Evolutionary conservation across 2,888 invertebrate genomes (phyloP), one percentile per base, ranked within the genome.

Genomic region (Himalopsyche anomala): DNA sequence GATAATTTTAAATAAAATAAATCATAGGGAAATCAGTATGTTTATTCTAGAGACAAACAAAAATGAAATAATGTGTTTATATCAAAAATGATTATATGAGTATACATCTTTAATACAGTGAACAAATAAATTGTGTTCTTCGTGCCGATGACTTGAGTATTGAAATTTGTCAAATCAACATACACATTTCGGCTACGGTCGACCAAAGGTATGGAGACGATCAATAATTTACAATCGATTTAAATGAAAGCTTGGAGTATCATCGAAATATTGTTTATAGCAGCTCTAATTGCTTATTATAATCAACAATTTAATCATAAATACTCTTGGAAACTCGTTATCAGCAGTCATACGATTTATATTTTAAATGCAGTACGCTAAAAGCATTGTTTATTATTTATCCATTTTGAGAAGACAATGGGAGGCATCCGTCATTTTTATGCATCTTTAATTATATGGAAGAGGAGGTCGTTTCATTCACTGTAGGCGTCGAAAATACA

Each of bases 371-470:
- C 36, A 36, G 15, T 38, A 74, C 38, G 74, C 12, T 38, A 74
- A 74, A 74, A 38, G 36, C 38, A 74, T 36, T 74, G 74, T 74
- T 74, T 74, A 74, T 74, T 38, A 74, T 74, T 74, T 38, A 36
- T 36, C 74, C 74, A 74, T 74, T 74, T 74, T 74, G 12, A 74
- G 74, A 74, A 19, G 15, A 74, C 74, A 74, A 74, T 74, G 74
- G 38, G 74, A 74, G n/a, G 74, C 38, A 74, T 74, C 38, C 38
- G 74, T 74, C 74, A 74, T 74, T 74, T 74, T 74, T 74, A 74
- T 74, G 74, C 74, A 36, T 12, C 36, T 74, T 74, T 74, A 15
- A 74, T 74, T 74, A 74, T 74, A 74, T 74, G 74, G 74, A 38
- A n/a, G 62, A 9, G 36, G 74, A 74, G 74, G 38, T 74, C 38